phyloP scores from a whole-genome alignment of 2,113 vertebrate genomes.

The Dicaeum eximium region DNA sequence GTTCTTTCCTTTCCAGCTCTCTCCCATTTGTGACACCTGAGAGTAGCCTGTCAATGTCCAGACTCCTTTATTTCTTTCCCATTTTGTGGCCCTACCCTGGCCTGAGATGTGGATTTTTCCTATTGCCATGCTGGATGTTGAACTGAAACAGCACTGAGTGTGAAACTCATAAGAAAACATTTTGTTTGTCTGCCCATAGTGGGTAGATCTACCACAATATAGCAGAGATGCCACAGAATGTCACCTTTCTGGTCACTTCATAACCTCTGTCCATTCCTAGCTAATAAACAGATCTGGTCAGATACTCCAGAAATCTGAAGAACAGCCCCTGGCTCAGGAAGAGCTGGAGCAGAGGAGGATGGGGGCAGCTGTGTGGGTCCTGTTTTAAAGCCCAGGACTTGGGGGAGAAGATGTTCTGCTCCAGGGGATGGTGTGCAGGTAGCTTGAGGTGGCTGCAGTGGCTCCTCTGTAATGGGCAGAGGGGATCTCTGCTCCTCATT shows the following conservation, averaged over 20 bases:
- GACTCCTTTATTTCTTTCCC: not conserved
- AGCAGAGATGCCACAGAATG: not conserved
- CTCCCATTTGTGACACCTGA: not conserved
- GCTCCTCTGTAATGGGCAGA: not conserved
- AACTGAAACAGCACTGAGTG: not conserved
- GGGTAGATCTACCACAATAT: not conserved
- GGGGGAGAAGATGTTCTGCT: not conserved
- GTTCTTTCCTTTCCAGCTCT: not conserved
- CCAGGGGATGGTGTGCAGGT: not conserved
- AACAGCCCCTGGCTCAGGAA: not conserved
- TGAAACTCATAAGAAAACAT: not conserved
- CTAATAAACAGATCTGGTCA: not conserved
- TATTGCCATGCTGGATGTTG: not conserved
- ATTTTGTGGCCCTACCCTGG: not conserved
- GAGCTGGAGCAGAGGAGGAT: not conserved
- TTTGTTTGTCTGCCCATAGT: not conserved
- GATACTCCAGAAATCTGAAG: not conserved
- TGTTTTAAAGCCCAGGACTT: not conserved
- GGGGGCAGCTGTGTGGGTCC: not conserved
- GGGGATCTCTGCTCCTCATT: not conserved
- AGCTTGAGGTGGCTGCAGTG: not conserved
- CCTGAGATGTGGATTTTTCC: not conserved
- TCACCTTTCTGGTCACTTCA: not conserved
- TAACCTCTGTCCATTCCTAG: not conserved
- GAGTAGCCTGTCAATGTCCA: not conserved